Evolutionary conservation across 2,888 invertebrate genomes (phyloP), one percentile per base, ranked within the genome.

Genomic region (Tipula unca): DNA sequence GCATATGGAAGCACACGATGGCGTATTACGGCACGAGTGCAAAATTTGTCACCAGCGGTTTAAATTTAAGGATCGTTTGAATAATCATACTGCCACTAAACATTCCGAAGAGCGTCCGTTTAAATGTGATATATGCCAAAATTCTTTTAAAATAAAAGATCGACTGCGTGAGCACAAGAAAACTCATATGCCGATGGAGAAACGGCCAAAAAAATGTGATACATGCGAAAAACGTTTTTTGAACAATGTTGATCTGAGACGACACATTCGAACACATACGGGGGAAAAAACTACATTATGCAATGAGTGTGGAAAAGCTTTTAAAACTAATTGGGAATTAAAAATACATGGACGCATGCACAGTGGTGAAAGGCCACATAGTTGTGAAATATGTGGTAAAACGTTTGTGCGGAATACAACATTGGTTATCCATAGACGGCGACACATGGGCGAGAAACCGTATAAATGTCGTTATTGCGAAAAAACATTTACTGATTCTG

Each of bases 91-190:
- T 20, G 54, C n/a, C 29, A 42, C 13, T 14, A 48, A 48, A 1
- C 85, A 85, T 54, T 54, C 48, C n/a, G 54, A 54, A 5, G 85
- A 54, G 17, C 48, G 48, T 8, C 85, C 85, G n/a, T 54, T 54
- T 29, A 29, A 42, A 85, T 85, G 85, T 32, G 48, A 85, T n/a
- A 14, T 8, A 5, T 85, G 85, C 13, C 25, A 54, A 48, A 85
- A 54, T 2, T 13, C 48, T 17, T 85, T 85, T 29, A 54, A 48
- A 25, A 54, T 32, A n/a, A 29, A 29, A 8, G 54, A 32, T 54
- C 54, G 36, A 29, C 29, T 85, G 5, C n/a, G 17, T 29, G 54
- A 35, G 3, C 85, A 85, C n/a, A 85, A 20, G 4, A 85, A 85
- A 39, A 48, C 29, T 17, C 85, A 85, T 48, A n/a, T 32, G 17